Percentiles rank a stretch among this genome's conserved stretches.
Conservation (phyloP, 2,113 vertebrate genomes). For the Solenodon paradoxus region DNA sequence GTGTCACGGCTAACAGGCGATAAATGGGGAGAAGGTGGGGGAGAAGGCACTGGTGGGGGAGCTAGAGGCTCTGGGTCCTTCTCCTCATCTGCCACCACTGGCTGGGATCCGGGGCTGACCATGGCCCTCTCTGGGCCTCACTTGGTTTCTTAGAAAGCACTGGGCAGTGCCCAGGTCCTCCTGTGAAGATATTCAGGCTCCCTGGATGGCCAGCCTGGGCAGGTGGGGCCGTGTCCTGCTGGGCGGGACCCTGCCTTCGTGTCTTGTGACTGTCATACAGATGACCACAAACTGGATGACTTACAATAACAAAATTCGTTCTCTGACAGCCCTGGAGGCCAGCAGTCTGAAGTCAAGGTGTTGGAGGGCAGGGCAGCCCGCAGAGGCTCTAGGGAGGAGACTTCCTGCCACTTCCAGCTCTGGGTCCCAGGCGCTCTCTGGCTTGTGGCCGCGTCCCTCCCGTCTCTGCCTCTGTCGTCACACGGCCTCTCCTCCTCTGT, state of each 20-base stretch:
- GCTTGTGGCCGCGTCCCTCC: neutral
- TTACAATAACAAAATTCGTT: neutral
- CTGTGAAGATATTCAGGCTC: neutral
- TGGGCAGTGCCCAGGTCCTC: no score
- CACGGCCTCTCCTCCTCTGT: neutral
- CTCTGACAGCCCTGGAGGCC: neutral
- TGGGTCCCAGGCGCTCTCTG: neutral
- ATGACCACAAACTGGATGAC: neutral
- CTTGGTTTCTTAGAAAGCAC: neutral
- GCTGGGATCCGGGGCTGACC: neutral
- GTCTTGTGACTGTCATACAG: neutral
- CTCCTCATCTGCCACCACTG: neutral
- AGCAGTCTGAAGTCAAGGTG: neutral
- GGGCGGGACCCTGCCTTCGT: neutral
- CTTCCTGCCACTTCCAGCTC: neutral
- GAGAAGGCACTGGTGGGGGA: rapidly evolving
- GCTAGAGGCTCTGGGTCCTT: neutral
- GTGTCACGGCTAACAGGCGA: rapidly evolving
- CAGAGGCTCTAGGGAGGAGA: neutral
- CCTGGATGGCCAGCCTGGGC: neutral
- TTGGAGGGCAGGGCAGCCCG: rapidly evolving
- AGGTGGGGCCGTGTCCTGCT: no score
- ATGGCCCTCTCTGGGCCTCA: neutral
- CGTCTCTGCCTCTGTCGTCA: neutral
- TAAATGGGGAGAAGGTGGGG: rapidly evolving